A percentile compares a stretch with the other conserved stretches of the same genome.
Evolutionary conservation across 2,888 invertebrate species (phyloP).

Genomic region (Platycheirus rosarum): DNA sequence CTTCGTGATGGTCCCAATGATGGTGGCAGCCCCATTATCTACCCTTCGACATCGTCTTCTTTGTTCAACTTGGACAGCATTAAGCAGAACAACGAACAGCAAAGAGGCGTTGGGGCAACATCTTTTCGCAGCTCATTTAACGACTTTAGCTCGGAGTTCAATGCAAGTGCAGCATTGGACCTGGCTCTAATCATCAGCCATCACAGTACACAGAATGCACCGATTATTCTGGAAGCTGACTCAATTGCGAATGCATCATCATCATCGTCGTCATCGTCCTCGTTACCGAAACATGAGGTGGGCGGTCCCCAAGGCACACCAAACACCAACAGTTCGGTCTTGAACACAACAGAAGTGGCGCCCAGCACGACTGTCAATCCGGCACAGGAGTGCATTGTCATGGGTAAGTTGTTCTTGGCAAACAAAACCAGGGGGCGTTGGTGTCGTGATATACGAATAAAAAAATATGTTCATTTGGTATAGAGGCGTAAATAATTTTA

Average conservation of each 20-base stretch:
- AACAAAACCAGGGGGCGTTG: background rate
- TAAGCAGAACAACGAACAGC: constrained; percentile 61
- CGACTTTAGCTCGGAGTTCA: constrained; percentile 80
- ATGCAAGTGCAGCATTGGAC: constrained; percentile 81
- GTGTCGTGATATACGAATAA: background rate
- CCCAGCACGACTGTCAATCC: constrained; percentile 70
- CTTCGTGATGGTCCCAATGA: constrained; percentile 60
- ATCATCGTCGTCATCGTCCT: constrained; percentile 69
- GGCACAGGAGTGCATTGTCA: constrained; percentile 77
- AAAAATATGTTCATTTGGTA: constrained; percentile 32
- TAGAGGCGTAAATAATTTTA: constrained; percentile 54
- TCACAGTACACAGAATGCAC: constrained; percentile 78
- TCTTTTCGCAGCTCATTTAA: constrained; percentile 81
- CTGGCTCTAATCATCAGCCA: constrained; percentile 77
- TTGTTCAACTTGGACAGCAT: constrained; percentile 51
- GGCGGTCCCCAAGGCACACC: constrained; percentile 42
- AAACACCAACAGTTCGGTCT: constrained; percentile 56
- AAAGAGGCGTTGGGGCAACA: constrained; percentile 68
- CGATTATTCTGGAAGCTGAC: constrained; percentile 76
- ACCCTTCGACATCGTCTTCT: constrained; percentile 6
- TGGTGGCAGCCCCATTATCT: constrained; percentile 27
- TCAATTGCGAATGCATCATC: constrained; percentile 78
- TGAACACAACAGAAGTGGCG: constrained; percentile 59
- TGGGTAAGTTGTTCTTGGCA: constrained; percentile 76
- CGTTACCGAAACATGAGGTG: constrained; percentile 61